These are phyloP conservation scores for Idris sp. DNA, from an alignment of 1,140 invertebrate species.

Conservation along the genomic window DNA sequence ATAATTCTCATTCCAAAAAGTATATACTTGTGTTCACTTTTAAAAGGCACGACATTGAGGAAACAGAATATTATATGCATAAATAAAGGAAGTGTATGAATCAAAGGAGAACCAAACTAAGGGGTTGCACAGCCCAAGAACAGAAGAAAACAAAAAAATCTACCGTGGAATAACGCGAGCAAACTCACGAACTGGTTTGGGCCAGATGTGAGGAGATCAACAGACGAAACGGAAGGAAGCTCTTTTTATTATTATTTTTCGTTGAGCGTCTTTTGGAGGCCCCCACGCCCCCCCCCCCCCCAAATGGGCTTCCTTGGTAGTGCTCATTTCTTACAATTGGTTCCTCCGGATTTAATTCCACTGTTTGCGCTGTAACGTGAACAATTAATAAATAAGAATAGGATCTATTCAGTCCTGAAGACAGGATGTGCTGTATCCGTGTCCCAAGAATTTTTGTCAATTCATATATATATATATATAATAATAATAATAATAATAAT, in stretches of 20 bases:
- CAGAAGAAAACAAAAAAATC: no score
- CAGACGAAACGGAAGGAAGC: slow-evolving; percentile 72
- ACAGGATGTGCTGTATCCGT: slow-evolving; percentile 70
- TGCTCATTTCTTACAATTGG: slow-evolving; percentile 68
- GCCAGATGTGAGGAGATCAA: slow-evolving; percentile 60
- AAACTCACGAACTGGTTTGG: slow-evolving; percentile 44
- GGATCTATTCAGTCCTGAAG: slow-evolving; percentile 66
- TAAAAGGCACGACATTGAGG: slow-evolving; percentile 40
- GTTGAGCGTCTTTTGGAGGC: slow-evolving; percentile 64
- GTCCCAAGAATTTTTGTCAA: slow-evolving; percentile 32
- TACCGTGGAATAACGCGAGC: slow-evolving; percentile 38
- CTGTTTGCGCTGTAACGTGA: slow-evolving; percentile 73
- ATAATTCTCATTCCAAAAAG: slow-evolving; percentile 36
- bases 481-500: no score
- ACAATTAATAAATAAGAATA: slow-evolving; percentile 75
- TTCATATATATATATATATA: no score
- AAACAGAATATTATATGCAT: slow-evolving; percentile 49
- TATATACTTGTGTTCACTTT: slow-evolving; percentile 38
- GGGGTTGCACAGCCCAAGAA: slow-evolving; percentile 41
- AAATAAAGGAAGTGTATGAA: slow-evolving; percentile 47
- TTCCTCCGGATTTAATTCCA: slow-evolving; percentile 73
- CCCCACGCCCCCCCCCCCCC: slow-evolving; percentile 34
- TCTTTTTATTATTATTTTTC: slow-evolving; percentile 73
- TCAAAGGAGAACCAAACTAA: slow-evolving; percentile 52
- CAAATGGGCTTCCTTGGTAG: slow-evolving; percentile 49